phyloP scores from a whole-genome alignment of 2,113 vertebrate genomes.

The Suncus etruscus region DNA sequence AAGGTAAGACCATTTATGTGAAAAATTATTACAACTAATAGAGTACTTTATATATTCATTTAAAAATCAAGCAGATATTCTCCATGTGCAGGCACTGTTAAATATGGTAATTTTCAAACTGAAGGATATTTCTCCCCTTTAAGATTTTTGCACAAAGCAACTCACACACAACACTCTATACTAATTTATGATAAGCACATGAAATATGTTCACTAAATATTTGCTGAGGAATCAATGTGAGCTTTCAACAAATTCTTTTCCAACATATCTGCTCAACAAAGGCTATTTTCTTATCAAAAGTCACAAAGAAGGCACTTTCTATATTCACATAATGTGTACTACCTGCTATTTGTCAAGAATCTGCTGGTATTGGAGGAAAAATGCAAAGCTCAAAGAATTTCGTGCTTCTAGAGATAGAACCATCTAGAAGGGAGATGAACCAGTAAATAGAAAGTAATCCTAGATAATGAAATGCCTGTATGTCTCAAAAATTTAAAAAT shows the following conservation, averaged over 20 bases:
- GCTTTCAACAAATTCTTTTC: background rate
- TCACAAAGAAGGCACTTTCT: background rate
- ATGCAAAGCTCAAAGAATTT: too few species aligned
- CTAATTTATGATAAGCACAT: background rate
- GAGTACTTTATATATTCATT: too few species aligned
- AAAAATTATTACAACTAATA: background rate
- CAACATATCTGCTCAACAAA: background rate
- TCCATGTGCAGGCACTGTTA: rapidly evolving
- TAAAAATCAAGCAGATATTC: too few species aligned
- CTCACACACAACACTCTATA: rapidly evolving
- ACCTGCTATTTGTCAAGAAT: background rate
- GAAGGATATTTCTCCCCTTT: background rate
- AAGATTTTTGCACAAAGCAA: background rate
- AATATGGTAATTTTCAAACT: background rate
- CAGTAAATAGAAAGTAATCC: background rate
- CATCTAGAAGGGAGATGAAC: rapidly evolving
- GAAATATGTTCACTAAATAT: background rate
- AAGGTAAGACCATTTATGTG: background rate
- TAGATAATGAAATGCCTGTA: rapidly evolving
- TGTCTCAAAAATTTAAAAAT: background rate
- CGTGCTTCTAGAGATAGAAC: background rate
- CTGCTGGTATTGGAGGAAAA: background rate
- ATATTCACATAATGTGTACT: rapidly evolving
- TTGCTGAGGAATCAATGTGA: background rate
- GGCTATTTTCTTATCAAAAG: background rate